Evolutionary conservation across 2,113 vertebrate species (phyloP).

Genomic region (Ondatra zibethicus): DNA sequence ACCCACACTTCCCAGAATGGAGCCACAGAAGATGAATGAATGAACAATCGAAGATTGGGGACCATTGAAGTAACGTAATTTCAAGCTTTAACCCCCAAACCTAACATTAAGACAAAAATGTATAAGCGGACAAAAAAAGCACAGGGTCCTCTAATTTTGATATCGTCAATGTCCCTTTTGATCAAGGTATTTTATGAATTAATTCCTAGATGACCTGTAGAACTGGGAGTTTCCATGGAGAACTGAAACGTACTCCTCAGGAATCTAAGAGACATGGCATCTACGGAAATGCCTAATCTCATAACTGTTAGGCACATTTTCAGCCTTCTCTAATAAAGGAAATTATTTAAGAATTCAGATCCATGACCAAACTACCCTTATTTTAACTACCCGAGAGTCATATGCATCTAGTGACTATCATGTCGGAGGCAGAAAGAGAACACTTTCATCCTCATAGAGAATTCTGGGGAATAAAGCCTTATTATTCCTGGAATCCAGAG

Average conservation of each 20-base stretch:
- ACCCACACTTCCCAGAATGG: neutral
- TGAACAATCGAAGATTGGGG: neutral
- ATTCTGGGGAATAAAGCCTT: neutral
- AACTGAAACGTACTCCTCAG: neutral
- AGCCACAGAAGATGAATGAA: neutral
- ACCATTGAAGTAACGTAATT: neutral
- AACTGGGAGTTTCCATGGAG: neutral
- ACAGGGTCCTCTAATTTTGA: neutral
- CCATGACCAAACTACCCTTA: neutral
- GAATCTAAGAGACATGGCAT: neutral
- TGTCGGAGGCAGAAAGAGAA: neutral
- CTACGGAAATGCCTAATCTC: neutral
- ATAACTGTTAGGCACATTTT: neutral
- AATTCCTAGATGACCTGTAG: neutral
- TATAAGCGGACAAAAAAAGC: neutral
- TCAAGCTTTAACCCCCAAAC: neutral
- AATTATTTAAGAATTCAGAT: constrained; percentile 23
- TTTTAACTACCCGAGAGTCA: neutral
- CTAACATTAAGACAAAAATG: neutral
- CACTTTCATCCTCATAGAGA: constrained; percentile 36
- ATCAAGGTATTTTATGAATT: neutral
- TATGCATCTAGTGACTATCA: neutral
- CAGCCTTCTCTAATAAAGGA: constrained; percentile 31
- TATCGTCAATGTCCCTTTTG: neutral
- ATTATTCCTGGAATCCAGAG: neutral